These are phyloP conservation scores for Apus apus DNA, from an alignment of 2,113 vertebrate species.

Conservation along the genomic window DNA sequence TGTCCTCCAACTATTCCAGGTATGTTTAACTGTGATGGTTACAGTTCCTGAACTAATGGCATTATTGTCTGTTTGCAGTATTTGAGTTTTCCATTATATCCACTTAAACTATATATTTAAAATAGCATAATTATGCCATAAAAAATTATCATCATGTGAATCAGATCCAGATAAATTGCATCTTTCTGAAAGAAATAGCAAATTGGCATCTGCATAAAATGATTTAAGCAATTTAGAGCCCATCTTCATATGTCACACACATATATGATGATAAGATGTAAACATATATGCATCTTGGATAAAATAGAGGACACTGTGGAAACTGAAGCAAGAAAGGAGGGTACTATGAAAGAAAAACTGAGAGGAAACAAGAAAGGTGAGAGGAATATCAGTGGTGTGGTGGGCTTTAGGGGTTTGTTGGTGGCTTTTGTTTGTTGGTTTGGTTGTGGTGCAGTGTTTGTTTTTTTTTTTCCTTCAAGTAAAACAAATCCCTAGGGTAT, in stretches of 20 bases:
- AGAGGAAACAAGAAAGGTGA: neutral
- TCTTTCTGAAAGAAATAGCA: neutral
- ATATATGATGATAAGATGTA: fast-evolving
- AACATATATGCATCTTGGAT: neutral
- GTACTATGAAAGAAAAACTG: neutral
- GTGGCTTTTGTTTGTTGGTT: neutral
- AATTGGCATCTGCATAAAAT: neutral
- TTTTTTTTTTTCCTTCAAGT: neutral
- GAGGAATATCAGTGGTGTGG: neutral
- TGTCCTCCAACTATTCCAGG: slow-evolving; percentile 95
- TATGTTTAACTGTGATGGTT: slow-evolving; percentile 55
- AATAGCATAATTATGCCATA: neutral
- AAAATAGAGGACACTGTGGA: neutral
- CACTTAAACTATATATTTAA: neutral
- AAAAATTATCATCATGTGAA: neutral
- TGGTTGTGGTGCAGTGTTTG: too few species aligned
- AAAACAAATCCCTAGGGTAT: neutral
- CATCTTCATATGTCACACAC: neutral
- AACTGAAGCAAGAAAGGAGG: neutral
- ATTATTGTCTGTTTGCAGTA: neutral
- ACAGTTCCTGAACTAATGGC: neutral
- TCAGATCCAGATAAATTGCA: neutral
- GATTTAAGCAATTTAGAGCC: neutral
- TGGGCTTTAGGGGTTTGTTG: neutral
- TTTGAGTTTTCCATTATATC: neutral